Evolutionary conservation across 2,888 invertebrate genomes (phyloP).

Genomic region (Temnothorax rugatulus): DNA sequence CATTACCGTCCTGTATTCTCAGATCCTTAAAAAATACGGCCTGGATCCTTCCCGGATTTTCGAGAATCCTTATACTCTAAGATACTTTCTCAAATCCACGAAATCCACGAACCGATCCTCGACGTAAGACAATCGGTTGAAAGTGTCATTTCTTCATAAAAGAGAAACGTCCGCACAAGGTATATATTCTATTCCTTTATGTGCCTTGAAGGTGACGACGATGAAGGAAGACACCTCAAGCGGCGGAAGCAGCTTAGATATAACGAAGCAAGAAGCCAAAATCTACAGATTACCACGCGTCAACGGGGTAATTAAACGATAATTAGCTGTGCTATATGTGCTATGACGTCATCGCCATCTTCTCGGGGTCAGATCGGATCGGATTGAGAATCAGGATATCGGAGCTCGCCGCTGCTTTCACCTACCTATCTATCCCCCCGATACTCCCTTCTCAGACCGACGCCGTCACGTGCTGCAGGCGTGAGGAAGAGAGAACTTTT

Average conservation of each 20-base stretch:
- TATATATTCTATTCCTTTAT: conserved; percentile 23
- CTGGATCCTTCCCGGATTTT: neutral
- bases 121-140: conserved; percentile 3
- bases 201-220: conserved; percentile 43
- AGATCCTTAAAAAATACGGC: conserved; percentile 13
- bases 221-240: conserved; percentile 23
- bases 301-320: conserved; percentile 35
- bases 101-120: conserved; percentile 2
- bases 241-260: conserved; percentile 31
- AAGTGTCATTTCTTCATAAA: neutral
- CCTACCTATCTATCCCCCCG: conserved; percentile 32
- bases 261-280: conserved; percentile 41
- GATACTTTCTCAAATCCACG: neutral
- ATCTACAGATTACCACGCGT: conserved; percentile 26
- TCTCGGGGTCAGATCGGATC: conserved; percentile 45
- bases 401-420: conserved; percentile 52
- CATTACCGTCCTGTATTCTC: neutral
- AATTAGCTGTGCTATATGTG: conserved; percentile 47
- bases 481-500: conserved; percentile 81
- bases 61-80: neutral
- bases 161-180: neutral
- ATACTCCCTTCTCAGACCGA: conserved; percentile 40
- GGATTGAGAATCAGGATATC: conserved; percentile 44
- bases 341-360: conserved; percentile 48
- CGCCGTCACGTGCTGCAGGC: conserved; percentile 70